Base-by-base conservation (phyloP, 2,888 invertebrate species). In the Antheraea assamensis region DNA sequence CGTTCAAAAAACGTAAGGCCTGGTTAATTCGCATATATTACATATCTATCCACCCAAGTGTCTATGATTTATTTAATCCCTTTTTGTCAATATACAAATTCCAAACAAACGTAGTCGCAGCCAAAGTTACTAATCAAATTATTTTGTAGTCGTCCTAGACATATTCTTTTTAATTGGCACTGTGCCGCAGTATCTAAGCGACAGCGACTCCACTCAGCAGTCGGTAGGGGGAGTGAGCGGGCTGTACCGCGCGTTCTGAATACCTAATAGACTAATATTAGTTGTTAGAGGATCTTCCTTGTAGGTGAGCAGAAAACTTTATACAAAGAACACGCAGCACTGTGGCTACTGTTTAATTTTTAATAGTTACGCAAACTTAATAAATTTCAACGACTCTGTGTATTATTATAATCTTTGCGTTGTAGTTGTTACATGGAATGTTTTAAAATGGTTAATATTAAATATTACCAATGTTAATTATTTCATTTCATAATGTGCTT, bases 181-280 rank as follows among this genome's bases (percentile, higher is more conserved):
- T 84, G 85, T 86, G 82, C 82, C 74, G 75, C 78, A 75, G 79
- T 79, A 80, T 83, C 81, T 84, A 82, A 81, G 79, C 75, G 79
- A 79, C 77, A 80, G 81, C 81, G 78, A 80, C 81, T 80, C 74
- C 75, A 76, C 76, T 86, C 84, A 83, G 83, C 84, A 85, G 87
- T 85, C 83, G 85, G 84, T 85, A 86, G 89, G 87, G 89, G 86
- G 85, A 84, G 85, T 81, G 85, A 88, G 88, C 86, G 89, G 88
- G 87, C 88, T 85, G 88, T 83, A 85, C 85, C 80, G 85, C 79
- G 92, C 91, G 92, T 81, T 88, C 91, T 93, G 94, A 94, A 94
- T 94, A 94, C 92, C 90, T 93, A 93, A 94, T 93, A 92, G 90
- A 90, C 90, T 93, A 92, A 93, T 93, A 93, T 93, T 92, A 92